phyloP scores from a whole-genome alignment of 2,797 vertebrate genomes.

The Brotula barbata region DNA sequence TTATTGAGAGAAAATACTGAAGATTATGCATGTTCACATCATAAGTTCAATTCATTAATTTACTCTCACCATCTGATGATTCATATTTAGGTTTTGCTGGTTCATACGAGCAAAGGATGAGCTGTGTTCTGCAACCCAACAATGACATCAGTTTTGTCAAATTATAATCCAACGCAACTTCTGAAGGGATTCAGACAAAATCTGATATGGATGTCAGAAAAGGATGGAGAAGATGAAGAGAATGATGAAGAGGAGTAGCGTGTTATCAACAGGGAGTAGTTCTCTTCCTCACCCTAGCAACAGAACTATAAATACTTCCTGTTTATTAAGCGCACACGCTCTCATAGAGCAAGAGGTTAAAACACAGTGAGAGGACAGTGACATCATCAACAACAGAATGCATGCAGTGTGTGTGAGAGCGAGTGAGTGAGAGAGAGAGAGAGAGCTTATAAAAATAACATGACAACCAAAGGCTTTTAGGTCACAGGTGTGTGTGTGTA shows the following conservation, averaged over 20 bases:
- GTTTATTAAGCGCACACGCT: constrained; percentile 22
- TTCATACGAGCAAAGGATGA: no score
- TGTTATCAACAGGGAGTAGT: not conserved
- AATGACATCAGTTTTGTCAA: no score
- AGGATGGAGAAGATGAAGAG: not conserved
- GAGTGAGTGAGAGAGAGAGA: not conserved
- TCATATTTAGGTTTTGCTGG: no score
- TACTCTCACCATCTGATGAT: constrained; percentile 24
- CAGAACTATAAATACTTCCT: constrained; percentile 60
- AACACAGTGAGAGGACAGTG: not conserved
- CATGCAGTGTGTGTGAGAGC: not conserved
- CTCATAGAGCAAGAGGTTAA: no score
- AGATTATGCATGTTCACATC: constrained; percentile 43
- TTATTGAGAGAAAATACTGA: constrained; percentile 20
- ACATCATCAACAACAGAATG: constrained; percentile 17
- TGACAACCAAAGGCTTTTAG: constrained; percentile 38
- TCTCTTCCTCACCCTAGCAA: constrained; percentile 33
- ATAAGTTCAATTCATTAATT: constrained; percentile 21
- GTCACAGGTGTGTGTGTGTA: no score
- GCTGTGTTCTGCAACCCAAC: no score
- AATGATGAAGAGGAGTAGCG: not conserved
- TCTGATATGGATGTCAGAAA: no score
- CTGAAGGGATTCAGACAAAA: no score
- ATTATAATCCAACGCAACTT: no score
- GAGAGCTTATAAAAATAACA: constrained; percentile 34